A percentile compares a stretch with the other conserved stretches of the same genome.
These are phyloP conservation scores for Parnassius apollo DNA, from an alignment of 2,888 invertebrate genomes.

Conservation along the genomic window DNA sequence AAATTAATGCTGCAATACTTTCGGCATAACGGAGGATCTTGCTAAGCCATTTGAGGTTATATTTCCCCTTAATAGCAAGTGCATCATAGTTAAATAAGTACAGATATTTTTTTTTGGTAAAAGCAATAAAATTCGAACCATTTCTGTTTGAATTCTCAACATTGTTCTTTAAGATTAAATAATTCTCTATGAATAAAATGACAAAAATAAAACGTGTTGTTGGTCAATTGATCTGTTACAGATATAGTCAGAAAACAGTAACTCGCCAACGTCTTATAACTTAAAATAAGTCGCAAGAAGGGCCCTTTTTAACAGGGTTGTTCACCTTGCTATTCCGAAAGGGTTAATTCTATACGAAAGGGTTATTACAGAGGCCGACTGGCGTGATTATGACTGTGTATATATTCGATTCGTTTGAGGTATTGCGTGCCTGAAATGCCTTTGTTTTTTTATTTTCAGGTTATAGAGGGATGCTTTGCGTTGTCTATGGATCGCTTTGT, in stretches of 20 bases:
- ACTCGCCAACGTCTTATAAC: conserved; percentile 31
- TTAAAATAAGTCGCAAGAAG: conserved; percentile 44
- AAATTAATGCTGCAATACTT: too few relatives aligned
- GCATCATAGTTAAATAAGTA: too few relatives aligned
- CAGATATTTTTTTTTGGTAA: too few relatives aligned
- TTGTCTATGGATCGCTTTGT: conserved; percentile 47
- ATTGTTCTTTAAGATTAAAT: too few relatives aligned
- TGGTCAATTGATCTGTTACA: neutral
- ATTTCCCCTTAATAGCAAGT: too few relatives aligned
- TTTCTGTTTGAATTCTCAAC: too few relatives aligned
- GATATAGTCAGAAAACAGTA: neutral
- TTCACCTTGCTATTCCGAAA: conserved; percentile 75
- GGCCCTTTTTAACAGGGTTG: conserved; percentile 72
- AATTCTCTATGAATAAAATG: too few relatives aligned
- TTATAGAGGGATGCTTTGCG: conserved; percentile 50
- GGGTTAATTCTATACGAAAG: conserved; percentile 74
- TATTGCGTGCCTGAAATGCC: conserved; percentile 62
- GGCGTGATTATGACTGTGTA: conserved; percentile 58
- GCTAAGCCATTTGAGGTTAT: too few relatives aligned
- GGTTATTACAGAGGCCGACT: conserved; percentile 60
- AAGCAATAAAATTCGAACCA: too few relatives aligned
- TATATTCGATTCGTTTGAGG: conserved; percentile 46
- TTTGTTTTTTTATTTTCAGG: conserved; percentile 60
- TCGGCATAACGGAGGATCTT: too few relatives aligned
- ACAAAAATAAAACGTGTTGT: too few relatives aligned